Conservation (phyloP, 1,140 invertebrate species). For the Eciton burchellii region DNA sequence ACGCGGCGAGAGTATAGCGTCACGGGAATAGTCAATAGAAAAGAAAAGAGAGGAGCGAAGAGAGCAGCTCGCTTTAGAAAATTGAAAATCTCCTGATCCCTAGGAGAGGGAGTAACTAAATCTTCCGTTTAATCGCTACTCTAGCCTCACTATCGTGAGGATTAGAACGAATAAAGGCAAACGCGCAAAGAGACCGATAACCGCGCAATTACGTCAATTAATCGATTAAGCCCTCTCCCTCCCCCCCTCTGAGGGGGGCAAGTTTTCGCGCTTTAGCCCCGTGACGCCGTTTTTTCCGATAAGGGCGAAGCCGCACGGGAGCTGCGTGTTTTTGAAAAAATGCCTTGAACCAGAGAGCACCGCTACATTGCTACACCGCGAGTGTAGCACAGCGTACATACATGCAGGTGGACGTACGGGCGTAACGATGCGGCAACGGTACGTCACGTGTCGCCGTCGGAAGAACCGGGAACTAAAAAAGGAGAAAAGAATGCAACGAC, state of each 20-base stretch:
- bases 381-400: no score
- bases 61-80: neutral
- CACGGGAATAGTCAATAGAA: neutral
- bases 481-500: slow-evolving; percentile 53
- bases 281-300: no score
- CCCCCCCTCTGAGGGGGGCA: no score
- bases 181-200: no score
- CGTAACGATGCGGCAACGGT: slow-evolving; percentile 1
- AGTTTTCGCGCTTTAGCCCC: no score
- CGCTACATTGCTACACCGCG: no score
- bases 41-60: neutral
- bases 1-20: neutral
- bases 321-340: neutral
- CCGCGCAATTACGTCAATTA: neutral
- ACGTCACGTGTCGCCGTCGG: slow-evolving; percentile 3
- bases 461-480: slow-evolving; percentile 41
- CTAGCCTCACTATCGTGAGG: no score
- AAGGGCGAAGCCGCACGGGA: neutral
- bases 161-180: neutral
- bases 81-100: slow-evolving; percentile 2
- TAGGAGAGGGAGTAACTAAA: neutral
- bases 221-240: no score
- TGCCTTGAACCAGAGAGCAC: no score
- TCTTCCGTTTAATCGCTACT: neutral
- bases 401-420: neutral